Evolutionary conservation across 2,113 vertebrate species (phyloP).

Genomic region (Sinocyclocheilus maitianheensis): DNA sequence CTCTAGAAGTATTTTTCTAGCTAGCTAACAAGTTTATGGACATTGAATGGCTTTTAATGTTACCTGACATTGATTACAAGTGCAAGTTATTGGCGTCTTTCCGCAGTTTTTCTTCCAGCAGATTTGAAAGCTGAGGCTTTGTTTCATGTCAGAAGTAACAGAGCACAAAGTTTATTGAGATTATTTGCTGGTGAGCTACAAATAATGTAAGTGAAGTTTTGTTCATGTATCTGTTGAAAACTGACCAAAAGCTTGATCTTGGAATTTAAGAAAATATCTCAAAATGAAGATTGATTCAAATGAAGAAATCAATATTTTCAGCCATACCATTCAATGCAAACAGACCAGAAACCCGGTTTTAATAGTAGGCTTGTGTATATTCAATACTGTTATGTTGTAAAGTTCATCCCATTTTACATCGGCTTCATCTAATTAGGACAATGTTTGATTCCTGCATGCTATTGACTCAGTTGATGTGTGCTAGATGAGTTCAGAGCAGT

Average conservation of each 20-base stretch:
- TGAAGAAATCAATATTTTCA: no score
- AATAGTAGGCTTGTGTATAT: no score
- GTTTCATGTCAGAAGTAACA: not conserved
- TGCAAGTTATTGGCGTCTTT: not conserved
- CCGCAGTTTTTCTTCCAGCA: not conserved
- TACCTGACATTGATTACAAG: not conserved
- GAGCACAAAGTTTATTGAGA: not conserved
- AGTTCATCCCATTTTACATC: not conserved
- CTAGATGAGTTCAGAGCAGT: not conserved
- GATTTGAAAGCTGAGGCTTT: not conserved
- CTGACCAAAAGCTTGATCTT: no score
- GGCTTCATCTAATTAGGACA: not conserved
- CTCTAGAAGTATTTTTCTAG: no score
- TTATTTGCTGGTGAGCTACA: not conserved
- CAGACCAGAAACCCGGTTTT: no score
- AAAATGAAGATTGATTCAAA: no score
- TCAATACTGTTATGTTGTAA: not conserved
- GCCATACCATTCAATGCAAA: not conserved
- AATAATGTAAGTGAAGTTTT: not conserved
- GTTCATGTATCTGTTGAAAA: not conserved
- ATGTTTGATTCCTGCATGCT: not conserved
- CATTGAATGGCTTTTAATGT: not conserved
- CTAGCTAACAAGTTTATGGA: not conserved
- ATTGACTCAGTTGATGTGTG: not conserved
- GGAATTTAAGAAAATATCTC: not conserved